Conservation (phyloP, 2,797 vertebrate species). For the Otolemur crassicaudatus region DNA sequence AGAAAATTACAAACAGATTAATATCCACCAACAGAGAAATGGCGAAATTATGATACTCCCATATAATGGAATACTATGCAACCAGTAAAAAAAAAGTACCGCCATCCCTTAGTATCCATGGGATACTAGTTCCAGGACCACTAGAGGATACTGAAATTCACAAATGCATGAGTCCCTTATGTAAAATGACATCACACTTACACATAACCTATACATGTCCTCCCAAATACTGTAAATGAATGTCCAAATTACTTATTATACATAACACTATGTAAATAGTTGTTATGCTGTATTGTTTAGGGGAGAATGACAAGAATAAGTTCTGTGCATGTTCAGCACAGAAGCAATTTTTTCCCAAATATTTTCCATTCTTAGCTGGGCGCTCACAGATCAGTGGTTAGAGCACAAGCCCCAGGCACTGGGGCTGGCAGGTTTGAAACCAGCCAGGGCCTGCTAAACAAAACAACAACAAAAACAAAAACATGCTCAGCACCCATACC, state of each 20-base stretch:
- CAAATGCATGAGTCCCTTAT: background rate
- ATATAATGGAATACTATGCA: background rate
- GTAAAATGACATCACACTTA: background rate
- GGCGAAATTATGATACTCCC: background rate
- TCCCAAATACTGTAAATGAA: background rate
- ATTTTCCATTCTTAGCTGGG: background rate
- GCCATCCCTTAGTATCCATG: background rate
- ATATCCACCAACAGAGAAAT: background rate
- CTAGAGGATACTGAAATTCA: background rate
- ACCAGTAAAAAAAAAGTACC: background rate
- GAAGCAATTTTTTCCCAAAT: background rate
- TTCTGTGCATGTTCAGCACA: background rate
- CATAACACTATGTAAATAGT: background rate
- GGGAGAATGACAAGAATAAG: background rate
- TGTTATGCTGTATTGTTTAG: background rate
- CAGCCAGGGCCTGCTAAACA: no score
- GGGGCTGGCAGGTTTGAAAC: no score
- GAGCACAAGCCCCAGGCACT: no score
- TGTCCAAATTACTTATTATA: background rate
- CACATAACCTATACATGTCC: background rate
- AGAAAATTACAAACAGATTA: constrained; percentile 12
- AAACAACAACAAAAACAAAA: no score
- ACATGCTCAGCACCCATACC: no score
- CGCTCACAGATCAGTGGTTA: no score
- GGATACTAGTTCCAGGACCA: background rate